These are phyloP conservation scores for Pinctada fucata DNA, from an alignment of 2,888 invertebrate genomes.

Conservation along the genomic window DNA sequence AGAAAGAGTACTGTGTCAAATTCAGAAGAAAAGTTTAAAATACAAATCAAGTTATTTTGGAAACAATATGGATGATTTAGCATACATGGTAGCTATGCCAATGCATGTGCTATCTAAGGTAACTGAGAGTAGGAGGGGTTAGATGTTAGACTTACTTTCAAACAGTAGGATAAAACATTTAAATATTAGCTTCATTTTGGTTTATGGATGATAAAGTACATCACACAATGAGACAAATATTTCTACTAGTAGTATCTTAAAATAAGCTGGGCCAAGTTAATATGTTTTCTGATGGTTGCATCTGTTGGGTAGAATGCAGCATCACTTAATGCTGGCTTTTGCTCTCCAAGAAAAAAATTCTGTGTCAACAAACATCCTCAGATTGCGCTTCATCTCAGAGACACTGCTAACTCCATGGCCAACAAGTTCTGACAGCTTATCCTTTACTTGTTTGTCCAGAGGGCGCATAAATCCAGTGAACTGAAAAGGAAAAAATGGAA, in stretches of 20 bases:
- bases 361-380: slow-evolving; percentile 6
- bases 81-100: no score
- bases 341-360: neutral
- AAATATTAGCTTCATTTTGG: no score
- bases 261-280: neutral
- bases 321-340: slow-evolving; percentile 5
- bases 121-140: no score
- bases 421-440: neutral
- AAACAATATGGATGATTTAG: no score
- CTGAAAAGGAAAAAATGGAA: neutral
- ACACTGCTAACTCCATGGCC: slow-evolving; percentile 9
- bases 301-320: slow-evolving; percentile 4
- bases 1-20: no score
- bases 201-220: no score
- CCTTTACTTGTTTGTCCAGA: slow-evolving; percentile 3
- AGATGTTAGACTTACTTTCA: no score
- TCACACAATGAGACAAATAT: no score
- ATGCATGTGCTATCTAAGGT: no score
- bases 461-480: slow-evolving; percentile 12
- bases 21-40: no score
- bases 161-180: no score
- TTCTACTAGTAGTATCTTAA: neutral
- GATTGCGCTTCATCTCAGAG: neutral
- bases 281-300: slow-evolving; percentile 1
- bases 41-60: no score